Conservation (phyloP, 35 echinoderm and acorn worm genomes). For the Heliocidaris tuberculata region DNA sequence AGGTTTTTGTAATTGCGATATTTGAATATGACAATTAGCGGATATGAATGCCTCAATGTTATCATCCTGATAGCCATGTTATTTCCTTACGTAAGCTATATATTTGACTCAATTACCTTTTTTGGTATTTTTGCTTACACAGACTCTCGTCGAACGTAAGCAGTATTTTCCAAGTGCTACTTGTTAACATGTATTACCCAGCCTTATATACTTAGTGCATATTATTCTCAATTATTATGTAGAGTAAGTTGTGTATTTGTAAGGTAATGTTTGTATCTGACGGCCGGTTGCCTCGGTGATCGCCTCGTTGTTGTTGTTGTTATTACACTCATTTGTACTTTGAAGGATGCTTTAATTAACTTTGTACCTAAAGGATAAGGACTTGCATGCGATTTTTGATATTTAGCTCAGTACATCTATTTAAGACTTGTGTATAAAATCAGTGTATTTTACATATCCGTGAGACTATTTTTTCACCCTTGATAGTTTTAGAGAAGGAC, state of each 20-base stretch:
- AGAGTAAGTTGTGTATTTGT: constrained; percentile 21
- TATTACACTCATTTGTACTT: constrained; percentile 46
- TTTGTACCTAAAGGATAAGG: constrained; percentile 4
- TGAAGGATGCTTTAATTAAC: constrained; percentile 43
- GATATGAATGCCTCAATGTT: constrained; percentile 1
- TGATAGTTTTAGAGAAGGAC: neutral
- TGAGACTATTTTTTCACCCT: neutral
- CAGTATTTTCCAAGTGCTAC: constrained; percentile 35
- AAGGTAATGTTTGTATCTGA: constrained; percentile 20
- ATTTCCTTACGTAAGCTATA: neutral
- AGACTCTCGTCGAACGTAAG: neutral
- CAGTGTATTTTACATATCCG: neutral
- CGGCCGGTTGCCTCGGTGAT: neutral
- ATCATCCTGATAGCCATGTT: neutral
- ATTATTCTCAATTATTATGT: constrained; percentile 17
- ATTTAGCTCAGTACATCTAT: constrained; percentile 46
- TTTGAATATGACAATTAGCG: neutral
- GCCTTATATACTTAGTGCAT: constrained; percentile 22
- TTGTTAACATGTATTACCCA: constrained; percentile 1
- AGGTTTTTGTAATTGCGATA: neutral
- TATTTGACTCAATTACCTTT: neutral
- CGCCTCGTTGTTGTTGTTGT: constrained; percentile 17
- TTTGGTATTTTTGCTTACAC: neutral
- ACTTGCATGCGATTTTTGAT: constrained; percentile 36
- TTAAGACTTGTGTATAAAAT: constrained; percentile 31